Evolutionary conservation across 2,113 vertebrate species (phyloP), one percentile per base, ranked within the genome.

Genomic region (Bujurquina vittata): DNA sequence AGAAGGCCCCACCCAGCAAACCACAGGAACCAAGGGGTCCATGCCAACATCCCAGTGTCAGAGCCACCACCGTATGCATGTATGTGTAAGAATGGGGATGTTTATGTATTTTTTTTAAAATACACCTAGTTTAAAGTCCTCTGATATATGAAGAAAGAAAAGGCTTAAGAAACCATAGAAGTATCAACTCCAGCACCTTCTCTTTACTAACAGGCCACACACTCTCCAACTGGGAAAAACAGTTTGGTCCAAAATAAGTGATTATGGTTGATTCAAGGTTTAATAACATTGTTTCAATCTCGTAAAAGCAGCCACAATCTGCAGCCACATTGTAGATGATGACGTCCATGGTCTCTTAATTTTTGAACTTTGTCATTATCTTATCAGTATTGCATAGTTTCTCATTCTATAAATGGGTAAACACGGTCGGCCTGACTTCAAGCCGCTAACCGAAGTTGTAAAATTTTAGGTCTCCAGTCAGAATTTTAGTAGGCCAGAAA

Each of bases 381-480:
- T 78, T 62, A 29, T 73, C 15, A 23, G 6, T 43, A 9, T 14
- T 10, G 49, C 55, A 67, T 23, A 63, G 43, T 79, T 89, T 88
- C 46, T 60, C 75, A 83, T 52, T 23, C 57, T 31, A 43, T 56
- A 11, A 84, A 84, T 37, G 82, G 37, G 57, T 12, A 52, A 58
- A 20, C 7, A 3, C 75, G 78, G 83, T 86, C 85, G 3, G 12
- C 4, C 18, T 83, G 81, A 88, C 81, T 29, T 58, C 1, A 65
- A 59, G 72, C 61, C 33, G 18, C 54, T 22, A 1, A 73, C 40
- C 1, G 2, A 31, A 18, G 62, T 40, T 29, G 33, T 31, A 63
- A 22, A 72, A 72, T 33, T 33, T 22, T 40, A 57, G 29, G 31
- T 82, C 29, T 57, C 37, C 35, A 57, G 31, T 52, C 31, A 52